Evolutionary conservation across 2,888 invertebrate genomes (phyloP).

Genomic region (Plebejus argus): DNA sequence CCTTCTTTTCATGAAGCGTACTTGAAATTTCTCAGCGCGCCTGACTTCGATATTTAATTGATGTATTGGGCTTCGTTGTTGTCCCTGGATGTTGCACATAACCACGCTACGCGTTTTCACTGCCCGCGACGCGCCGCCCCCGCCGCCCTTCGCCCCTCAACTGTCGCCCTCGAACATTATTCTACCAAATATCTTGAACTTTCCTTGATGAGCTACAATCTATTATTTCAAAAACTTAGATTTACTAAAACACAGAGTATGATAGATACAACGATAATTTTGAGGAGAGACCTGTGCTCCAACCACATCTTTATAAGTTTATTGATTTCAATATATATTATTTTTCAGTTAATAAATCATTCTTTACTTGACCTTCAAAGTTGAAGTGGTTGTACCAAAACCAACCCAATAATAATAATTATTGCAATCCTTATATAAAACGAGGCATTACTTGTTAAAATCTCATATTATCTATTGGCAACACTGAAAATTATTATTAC

Average conservation of each 20-base stretch:
- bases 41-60: not conserved
- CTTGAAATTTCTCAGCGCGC: not conserved
- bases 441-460: not conserved
- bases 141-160: constrained; percentile 1
- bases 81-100: constrained; percentile 36
- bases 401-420: not conserved
- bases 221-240: not conserved
- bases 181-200: constrained; percentile 29
- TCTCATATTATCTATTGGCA: not conserved
- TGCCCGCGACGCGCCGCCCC: constrained; percentile 46
- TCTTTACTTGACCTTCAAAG: not conserved
- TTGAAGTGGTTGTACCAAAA: not conserved
- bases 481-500: not conserved
- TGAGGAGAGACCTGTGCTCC: not conserved
- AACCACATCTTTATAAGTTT: not conserved
- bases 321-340: not conserved
- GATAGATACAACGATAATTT: not conserved
- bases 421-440: too few relatives aligned
- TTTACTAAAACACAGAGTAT: not conserved
- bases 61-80: constrained; percentile 8
- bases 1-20: not conserved
- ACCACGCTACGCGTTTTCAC: constrained; percentile 46
- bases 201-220: not conserved
- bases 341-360: not conserved
- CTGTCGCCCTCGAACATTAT: not conserved